Evolutionary conservation across 2,797 vertebrate genomes (phyloP).

Genomic region (Distichodus sexfasciatus): DNA sequence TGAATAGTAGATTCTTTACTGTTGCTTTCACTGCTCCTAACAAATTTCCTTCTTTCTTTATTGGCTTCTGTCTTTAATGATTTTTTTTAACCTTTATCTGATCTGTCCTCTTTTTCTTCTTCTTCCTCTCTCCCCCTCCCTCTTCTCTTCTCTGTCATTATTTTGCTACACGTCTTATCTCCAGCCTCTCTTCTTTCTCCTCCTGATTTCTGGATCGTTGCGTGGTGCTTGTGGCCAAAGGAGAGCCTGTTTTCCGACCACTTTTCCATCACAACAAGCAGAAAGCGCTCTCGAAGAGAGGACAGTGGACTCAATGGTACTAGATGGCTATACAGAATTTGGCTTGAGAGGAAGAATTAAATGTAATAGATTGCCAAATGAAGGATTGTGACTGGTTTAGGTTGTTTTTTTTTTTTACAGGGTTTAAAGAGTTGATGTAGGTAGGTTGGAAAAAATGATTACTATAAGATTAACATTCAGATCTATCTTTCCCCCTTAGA

Average conservation of each 20-base stretch:
- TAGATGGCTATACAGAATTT: conserved; percentile 17
- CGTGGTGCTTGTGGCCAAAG: conserved; percentile 56
- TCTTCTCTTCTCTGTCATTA: conserved; percentile 44
- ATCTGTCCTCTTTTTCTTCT: conserved; percentile 37
- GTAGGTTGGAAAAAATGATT: no score
- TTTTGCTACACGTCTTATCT: conserved; percentile 47
- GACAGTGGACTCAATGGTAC: conserved; percentile 79
- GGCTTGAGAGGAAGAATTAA: neutral
- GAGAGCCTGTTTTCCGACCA: conserved; percentile 63
- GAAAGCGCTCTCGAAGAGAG: conserved; percentile 64
- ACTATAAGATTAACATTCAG: no score
- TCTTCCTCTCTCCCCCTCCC: conserved; percentile 43
- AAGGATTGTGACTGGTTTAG: neutral
- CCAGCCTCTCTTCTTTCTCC: conserved; percentile 51
- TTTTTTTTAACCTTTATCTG: neutral
- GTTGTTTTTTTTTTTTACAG: neutral
- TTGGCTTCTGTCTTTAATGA: no score
- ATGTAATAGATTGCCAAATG: neutral
- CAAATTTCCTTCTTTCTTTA: conserved; percentile 27
- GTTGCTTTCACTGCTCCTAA: conserved; percentile 15
- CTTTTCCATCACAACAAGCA: conserved; percentile 48
- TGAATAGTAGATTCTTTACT: neutral
- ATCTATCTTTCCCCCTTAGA: no score
- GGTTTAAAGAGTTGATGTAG: no score
- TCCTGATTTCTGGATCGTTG: conserved; percentile 66